These are phyloP conservation scores for Drosophila barbarae DNA, from an alignment of 2,888 invertebrate genomes.

Conservation along the genomic window DNA sequence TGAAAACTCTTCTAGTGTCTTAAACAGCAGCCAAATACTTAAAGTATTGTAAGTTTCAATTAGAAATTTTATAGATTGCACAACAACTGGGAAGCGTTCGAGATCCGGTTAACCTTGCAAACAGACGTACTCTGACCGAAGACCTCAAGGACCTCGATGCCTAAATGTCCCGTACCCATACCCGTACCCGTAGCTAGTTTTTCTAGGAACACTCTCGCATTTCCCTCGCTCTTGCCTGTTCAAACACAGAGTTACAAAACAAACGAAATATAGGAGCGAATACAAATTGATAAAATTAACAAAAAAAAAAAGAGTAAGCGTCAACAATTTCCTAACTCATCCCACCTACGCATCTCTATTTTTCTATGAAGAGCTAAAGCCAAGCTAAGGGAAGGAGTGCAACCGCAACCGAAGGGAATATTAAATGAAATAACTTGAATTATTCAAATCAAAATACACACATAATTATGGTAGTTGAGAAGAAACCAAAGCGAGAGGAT, in stretches of 20 bases:
- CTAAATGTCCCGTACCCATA: slow-evolving; percentile 17
- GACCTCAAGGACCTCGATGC: slow-evolving; percentile 56
- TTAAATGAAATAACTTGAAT: slow-evolving; percentile 50
- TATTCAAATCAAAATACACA: slow-evolving; percentile 52
- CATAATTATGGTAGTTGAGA: slow-evolving; percentile 29
- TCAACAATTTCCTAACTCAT: slow-evolving; percentile 78
- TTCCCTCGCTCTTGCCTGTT: slow-evolving; percentile 30
- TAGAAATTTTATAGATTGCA: slow-evolving; percentile 65
- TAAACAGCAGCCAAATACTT: slow-evolving; percentile 66
- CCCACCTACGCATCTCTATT: slow-evolving; percentile 79
- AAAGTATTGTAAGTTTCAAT: slow-evolving; percentile 63
- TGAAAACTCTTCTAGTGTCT: slow-evolving; percentile 64
- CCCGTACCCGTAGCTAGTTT: slow-evolving; percentile 19
- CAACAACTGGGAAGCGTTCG: slow-evolving; percentile 31
- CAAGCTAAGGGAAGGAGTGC: slow-evolving; percentile 45
- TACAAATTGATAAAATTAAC: slow-evolving; percentile 12
- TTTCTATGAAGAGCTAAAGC: slow-evolving; percentile 75
- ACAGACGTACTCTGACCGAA: slow-evolving; percentile 66
- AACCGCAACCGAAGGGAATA: slow-evolving; percentile 32
- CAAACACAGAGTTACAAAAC: slow-evolving; percentile 49
- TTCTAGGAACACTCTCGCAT: slow-evolving; percentile 24
- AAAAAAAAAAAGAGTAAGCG: slow-evolving; percentile 41
- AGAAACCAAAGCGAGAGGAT: slow-evolving; percentile 24
- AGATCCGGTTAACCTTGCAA: slow-evolving; percentile 33
- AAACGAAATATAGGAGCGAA: slow-evolving; percentile 23